Base-by-base conservation (phyloP, 2,888 invertebrate genomes). In the Trissolcus japonicus region DNA sequence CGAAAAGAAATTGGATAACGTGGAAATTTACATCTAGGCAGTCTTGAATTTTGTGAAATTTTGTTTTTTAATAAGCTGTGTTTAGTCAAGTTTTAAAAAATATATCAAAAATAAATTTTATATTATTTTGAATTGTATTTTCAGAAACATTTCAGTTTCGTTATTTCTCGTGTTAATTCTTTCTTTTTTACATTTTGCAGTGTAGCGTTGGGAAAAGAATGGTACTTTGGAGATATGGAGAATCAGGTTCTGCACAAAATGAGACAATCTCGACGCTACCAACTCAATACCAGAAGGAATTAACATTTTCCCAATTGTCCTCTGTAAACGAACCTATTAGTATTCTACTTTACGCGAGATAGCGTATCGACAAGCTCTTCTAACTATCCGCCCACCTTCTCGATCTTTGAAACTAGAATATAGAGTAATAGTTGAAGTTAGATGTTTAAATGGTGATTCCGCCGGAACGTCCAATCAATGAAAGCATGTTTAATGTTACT, bases 401-500 rank as follows among this genome's bases (percentile, higher is more conserved):
- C 65, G 61, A 61, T 69, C 65, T 65, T 66, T 41, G 61, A 66
- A 61, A 69, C 61, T 65, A 61, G 16, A 55, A 61, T 57, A 61
- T 35, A 43, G 71, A 76, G 71, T 79, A 81, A 80, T 83, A 82
- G 83, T 82, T 79, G 81, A 83, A 83, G 82, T 83, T 82, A 78
- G 80, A 78, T 79, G 80, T 79, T 77, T 80, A 82, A 82, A 80
- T 80, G 80, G 68, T 56, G 80, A 76, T 80, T 79, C 76, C 71
- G 77, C 71, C 75, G 63, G 73, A 68, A 73, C 76, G 79, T 83
- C 80, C 79, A 82, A 82, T 82, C 83, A 82, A 79, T 57, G 76
- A 77, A 72, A 4, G 17, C 77, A 79, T 75, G 79, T 79, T 60
- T 67, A 43, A 66, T 56, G 67, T 78, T 67, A 50, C 56, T 55